A percentile compares a stretch with the other conserved stretches of the same genome.
Conservation (phyloP, 1,140 invertebrate genomes). For the Bicyclus anynana region DNA sequence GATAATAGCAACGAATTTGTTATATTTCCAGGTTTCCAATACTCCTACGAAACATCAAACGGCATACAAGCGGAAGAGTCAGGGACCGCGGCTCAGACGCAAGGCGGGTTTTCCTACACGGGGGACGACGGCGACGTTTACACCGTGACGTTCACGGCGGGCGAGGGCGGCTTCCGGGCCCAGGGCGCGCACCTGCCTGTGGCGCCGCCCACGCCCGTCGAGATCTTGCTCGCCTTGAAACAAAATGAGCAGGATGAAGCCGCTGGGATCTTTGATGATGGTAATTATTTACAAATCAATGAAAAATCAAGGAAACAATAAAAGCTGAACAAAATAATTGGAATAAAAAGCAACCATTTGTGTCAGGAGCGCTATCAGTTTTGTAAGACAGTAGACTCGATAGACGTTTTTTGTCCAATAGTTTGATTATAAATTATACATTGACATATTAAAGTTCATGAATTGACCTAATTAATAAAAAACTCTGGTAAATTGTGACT, state of each 20-base stretch:
- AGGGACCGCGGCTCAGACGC: conserved; percentile 35
- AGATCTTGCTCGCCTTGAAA: conserved; percentile 54
- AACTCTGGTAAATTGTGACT: no score
- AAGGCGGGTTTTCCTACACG: conserved; percentile 54
- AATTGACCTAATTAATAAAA: no score
- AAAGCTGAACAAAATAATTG: no score
- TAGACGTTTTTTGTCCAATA: no score
- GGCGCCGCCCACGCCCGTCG: conserved; percentile 83
- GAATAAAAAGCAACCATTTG: no score
- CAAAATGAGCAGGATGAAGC: conserved; percentile 63
- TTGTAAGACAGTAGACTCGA: no score
- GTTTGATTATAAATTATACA: no score
- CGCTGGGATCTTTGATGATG: conserved; percentile 68
- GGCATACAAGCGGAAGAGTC: conserved; percentile 53
- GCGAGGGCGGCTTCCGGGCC: conserved; percentile 87
- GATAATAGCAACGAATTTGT: no score
- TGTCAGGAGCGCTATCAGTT: no score
- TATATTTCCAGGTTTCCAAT: conserved; percentile 53
- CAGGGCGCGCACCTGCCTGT: conserved; percentile 86
- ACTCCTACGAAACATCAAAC: conserved; percentile 59
- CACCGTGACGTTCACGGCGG: conserved; percentile 85
- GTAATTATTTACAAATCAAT: no score
- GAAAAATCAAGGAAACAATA: no score
- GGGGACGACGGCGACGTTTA: conserved; percentile 84
- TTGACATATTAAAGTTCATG: no score